Evolutionary conservation across 2,113 vertebrate species (phyloP).

Genomic region (Actinemys pallida): DNA sequence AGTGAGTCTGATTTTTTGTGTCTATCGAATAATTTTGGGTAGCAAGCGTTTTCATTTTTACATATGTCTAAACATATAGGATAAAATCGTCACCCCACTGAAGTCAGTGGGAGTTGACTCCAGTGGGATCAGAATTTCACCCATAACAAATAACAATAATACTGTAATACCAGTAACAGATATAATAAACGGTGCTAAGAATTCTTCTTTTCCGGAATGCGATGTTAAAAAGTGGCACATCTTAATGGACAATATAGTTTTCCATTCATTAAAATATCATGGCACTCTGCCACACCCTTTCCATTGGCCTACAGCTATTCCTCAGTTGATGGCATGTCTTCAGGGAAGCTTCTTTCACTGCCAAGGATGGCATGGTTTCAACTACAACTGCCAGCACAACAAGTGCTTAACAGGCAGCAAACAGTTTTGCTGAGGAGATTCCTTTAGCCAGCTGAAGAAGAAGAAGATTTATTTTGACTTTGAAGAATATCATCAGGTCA

Average conservation of each 20-base stretch:
- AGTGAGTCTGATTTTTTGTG: neutral
- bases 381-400: neutral
- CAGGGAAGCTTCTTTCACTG: neutral
- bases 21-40: neutral
- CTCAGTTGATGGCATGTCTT: slow-evolving; percentile 1
- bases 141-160: neutral
- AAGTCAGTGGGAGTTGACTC: neutral
- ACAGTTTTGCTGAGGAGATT: slow-evolving; percentile 27
- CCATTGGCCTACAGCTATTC: neutral
- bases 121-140: neutral
- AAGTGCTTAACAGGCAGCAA: slow-evolving; percentile 15
- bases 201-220: neutral
- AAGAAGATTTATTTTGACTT: neutral
- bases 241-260: neutral
- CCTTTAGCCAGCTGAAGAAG: neutral
- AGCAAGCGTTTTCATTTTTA: neutral
- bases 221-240: neutral
- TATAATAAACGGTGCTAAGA: neutral
- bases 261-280: slow-evolving; percentile 22
- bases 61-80: neutral
- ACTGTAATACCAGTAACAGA: neutral
- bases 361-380: neutral
- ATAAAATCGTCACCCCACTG: neutral
- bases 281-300: neutral
- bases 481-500: neutral